Percentiles rank a stretch among this genome's conserved stretches.
These are phyloP conservation scores for Alca torda DNA, from an alignment of 2,797 vertebrate genomes.

Conservation along the genomic window DNA sequence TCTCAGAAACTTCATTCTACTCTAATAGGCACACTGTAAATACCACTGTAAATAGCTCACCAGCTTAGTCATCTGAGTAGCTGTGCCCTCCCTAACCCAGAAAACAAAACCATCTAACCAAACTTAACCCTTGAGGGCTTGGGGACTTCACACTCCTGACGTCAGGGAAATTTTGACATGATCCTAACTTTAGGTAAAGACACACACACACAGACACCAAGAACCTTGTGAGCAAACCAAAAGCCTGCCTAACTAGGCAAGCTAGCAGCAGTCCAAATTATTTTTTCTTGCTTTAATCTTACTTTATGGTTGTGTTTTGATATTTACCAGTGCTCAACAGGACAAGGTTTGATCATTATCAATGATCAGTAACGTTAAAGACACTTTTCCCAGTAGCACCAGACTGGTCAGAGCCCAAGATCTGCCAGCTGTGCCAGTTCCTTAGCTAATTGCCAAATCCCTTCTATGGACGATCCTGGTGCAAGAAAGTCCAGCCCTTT, in stretches of 20 bases:
- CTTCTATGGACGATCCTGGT: background rate
- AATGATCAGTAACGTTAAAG: background rate
- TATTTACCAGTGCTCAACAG: background rate
- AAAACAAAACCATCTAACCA: background rate
- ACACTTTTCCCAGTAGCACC: background rate
- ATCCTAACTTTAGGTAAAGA: background rate
- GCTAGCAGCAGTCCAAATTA: background rate
- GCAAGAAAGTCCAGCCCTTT: background rate
- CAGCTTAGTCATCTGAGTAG: background rate
- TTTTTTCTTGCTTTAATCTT: background rate
- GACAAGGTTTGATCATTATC: background rate
- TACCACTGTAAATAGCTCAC: too few species aligned
- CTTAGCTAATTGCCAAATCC: background rate
- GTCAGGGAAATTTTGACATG: background rate
- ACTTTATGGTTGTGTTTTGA: background rate
- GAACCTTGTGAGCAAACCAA: background rate
- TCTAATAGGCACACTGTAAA: background rate
- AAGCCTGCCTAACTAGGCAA: background rate
- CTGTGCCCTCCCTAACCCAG: background rate
- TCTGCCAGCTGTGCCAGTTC: background rate
- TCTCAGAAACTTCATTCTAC: background rate
- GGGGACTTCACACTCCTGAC: background rate
- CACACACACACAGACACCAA: background rate
- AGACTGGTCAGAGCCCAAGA: background rate
- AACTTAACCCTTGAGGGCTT: background rate